These are phyloP conservation scores for Crematogaster levior DNA, from an alignment of 2,888 invertebrate species.

Conservation along the genomic window DNA sequence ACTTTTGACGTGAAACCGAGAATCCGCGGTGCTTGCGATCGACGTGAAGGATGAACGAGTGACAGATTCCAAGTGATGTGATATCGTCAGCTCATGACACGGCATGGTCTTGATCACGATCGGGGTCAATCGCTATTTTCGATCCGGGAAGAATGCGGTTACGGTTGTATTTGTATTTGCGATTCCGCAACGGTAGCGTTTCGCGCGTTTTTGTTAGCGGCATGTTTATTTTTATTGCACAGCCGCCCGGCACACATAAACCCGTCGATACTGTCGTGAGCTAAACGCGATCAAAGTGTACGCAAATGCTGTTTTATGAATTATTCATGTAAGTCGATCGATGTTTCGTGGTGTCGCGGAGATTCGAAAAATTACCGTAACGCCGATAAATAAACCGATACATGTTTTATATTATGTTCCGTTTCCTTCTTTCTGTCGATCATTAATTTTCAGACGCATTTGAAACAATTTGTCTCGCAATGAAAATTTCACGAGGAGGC, in stretches of 20 bases:
- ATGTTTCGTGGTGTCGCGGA: background rate
- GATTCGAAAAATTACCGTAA: slow-evolving; percentile 18
- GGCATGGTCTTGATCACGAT: slow-evolving; percentile 57
- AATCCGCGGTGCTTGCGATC: background rate
- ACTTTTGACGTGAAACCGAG: background rate
- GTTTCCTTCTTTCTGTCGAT: slow-evolving; percentile 3
- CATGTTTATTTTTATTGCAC: slow-evolving; percentile 54
- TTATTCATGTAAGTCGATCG: slow-evolving; percentile 47
- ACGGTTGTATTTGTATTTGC: slow-evolving; percentile 25
- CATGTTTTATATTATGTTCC: background rate
- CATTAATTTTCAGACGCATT: background rate
- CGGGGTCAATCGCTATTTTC: slow-evolving; percentile 74
- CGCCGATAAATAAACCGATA: slow-evolving; percentile 20
- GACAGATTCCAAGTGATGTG: slow-evolving; percentile 37
- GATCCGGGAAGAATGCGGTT: slow-evolving; percentile 33
- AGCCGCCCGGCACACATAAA: slow-evolving; percentile 35
- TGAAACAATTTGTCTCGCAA: background rate
- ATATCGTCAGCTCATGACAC: slow-evolving; percentile 40
- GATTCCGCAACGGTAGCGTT: slow-evolving; percentile 3
- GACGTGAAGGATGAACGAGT: slow-evolving; percentile 31
- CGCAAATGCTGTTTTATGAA: slow-evolving; percentile 52
- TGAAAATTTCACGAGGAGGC: background rate
- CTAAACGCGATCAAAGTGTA: slow-evolving; percentile 28
- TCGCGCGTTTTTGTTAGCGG: slow-evolving; percentile 27
- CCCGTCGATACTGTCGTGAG: slow-evolving; percentile 27